Percentiles rank a stretch among this genome's conserved stretches.
Conservation (phyloP, 2,888 invertebrate genomes). For the Acrobeloides nanus region DNA sequence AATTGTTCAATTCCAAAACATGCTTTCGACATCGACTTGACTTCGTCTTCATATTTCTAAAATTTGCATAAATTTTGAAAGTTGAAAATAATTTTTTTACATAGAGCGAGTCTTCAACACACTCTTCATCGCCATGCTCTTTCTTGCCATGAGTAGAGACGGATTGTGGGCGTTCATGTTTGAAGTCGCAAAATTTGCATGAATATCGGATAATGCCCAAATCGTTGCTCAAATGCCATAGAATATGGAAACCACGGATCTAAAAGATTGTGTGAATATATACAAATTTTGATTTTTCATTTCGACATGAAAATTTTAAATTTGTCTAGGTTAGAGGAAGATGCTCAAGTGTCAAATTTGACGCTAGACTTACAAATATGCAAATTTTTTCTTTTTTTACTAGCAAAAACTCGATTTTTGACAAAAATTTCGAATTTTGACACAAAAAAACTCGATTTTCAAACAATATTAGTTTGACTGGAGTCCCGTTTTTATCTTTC, state of each 20-base stretch:
- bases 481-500: too few species aligned
- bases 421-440: conserved; percentile 2
- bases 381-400: too few species aligned
- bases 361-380: too few species aligned
- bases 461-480: too few species aligned
- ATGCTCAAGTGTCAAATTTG: too few species aligned
- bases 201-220: conserved; percentile 49
- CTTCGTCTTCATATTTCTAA: conserved; percentile 44
- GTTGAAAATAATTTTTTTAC: conserved; percentile 24
- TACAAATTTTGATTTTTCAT: neutral
- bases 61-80: conserved; percentile 1
- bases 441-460: neutral
- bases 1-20: conserved; percentile 49
- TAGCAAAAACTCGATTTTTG: conserved; percentile 1
- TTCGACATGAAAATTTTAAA: too few species aligned
- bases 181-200: conserved; percentile 46
- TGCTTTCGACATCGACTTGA: conserved; percentile 47
- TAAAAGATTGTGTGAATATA: conserved; percentile 14
- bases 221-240: conserved; percentile 50
- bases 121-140: conserved; percentile 44
- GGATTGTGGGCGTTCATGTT: conserved; percentile 48
- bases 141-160: conserved; percentile 48
- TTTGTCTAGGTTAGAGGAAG: too few species aligned
- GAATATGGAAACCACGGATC: conserved; percentile 50
- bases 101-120: conserved; percentile 42